phyloP scores from a whole-genome alignment of 2,113 vertebrate species.

The Rhegmatorhina hoffmannsi region DNA sequence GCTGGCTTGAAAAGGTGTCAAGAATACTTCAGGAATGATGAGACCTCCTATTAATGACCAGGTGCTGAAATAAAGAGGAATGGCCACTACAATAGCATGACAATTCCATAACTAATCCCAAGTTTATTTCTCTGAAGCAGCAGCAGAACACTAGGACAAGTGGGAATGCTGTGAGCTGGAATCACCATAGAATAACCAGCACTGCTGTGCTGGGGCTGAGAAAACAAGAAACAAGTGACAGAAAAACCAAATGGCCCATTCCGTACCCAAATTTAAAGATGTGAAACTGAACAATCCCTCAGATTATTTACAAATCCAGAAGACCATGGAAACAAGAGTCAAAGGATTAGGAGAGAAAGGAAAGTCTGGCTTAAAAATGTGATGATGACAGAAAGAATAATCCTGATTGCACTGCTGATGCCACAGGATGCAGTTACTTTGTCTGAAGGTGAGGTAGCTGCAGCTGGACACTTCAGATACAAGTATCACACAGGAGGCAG shows the following conservation, averaged over 20 bases:
- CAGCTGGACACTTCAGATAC: not conserved
- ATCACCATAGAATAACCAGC: not conserved
- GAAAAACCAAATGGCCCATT: not conserved
- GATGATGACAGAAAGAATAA: not conserved
- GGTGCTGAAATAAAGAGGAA: not conserved
- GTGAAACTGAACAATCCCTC: not conserved
- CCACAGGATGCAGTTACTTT: accelerated
- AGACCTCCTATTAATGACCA: not conserved
- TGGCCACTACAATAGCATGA: not conserved
- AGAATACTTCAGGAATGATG: not conserved
- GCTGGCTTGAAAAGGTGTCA: not conserved
- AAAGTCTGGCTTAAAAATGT: not conserved
- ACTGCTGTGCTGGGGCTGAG: not conserved
- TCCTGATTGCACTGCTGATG: not conserved
- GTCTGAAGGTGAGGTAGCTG: not conserved
- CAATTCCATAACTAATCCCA: not conserved
- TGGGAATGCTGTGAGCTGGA: not conserved
- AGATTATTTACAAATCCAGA: not conserved
- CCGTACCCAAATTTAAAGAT: not conserved
- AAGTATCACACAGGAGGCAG: not conserved
- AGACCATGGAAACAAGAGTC: not conserved
- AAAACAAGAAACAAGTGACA: not conserved
- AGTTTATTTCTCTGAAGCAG: not conserved
- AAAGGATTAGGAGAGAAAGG: not conserved
- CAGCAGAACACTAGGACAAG: accelerated